Evolutionary conservation across 2,113 vertebrate species (phyloP), one percentile per base, ranked within the genome.

Genomic region (Pseudopipra pipra): DNA sequence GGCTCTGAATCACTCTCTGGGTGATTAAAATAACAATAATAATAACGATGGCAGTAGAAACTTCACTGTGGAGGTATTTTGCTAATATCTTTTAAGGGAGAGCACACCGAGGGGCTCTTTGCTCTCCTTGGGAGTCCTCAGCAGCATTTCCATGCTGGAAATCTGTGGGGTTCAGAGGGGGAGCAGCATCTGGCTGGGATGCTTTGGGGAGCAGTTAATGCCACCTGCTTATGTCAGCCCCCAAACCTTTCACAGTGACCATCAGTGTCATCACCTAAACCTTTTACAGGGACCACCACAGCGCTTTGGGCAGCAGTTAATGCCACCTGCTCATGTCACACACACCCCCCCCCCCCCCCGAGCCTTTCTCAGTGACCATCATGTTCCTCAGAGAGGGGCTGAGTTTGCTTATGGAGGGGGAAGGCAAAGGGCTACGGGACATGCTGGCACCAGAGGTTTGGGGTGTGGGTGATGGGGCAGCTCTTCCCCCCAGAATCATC

Each of bases 391-490:
- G 37, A 35, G 47, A 61, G 28, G 33, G 56, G 30, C 52, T 16
- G 58, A 30, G 3, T 81, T 47, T 81, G 44, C 67, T 41, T 4
- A 1, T 5, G 39, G 72, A 27, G 3, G 11, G 8, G 28, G n/a
- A n/a, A 74, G 33, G 51, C 31, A 33, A 70, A 54, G 0, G 3
- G 9, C 55, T 13, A 22, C 0, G 2, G 66, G 46, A 58, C 23
- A 12, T 1, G 1, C 13, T 0, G 9, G 33, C 49, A 9, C 3
- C 8, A 37, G 37, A 70, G 16, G 20, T 15, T 0, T 78, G 49
- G 20, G 13, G 33, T n/a, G 37, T 0, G 5, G 8, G 9, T 3
- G 1, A 3, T 41, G 23, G 30, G 41, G 15, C 46, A 84, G 47
- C 56, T 74, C 54, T 51, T 35, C 6, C 2, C 22, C 15, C 24